Conservation (phyloP, 2,888 invertebrate species). For the Hypsopygia costalis region DNA sequence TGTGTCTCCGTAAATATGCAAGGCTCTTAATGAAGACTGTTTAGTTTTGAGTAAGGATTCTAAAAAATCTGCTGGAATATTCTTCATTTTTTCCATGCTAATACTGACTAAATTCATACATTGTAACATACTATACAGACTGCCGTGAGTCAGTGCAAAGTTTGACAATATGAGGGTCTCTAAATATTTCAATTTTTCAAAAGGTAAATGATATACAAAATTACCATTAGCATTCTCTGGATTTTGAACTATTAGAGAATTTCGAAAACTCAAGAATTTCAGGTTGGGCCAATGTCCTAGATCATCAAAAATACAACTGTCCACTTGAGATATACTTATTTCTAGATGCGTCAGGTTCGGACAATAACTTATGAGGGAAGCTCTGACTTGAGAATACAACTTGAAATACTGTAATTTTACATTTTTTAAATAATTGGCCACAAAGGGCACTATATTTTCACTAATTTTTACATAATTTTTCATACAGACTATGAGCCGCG, state of each 20-base stretch:
- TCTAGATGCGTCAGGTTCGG: conserved; percentile 76
- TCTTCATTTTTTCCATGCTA: conserved; percentile 79
- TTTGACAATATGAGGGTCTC: conserved; percentile 71
- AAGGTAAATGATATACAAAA: conserved; percentile 73
- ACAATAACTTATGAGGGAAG: conserved; percentile 71
- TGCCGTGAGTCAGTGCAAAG: conserved; percentile 70
- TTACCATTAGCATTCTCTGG: conserved; percentile 68
- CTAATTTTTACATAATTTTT: conserved; percentile 74
- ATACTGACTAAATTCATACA: conserved; percentile 71
- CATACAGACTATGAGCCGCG: conserved; percentile 75
- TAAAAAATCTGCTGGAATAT: conserved; percentile 72
- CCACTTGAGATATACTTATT: conserved; percentile 78
- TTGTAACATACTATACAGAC: conserved; percentile 71
- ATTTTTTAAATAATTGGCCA: conserved; percentile 74
- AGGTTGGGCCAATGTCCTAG: conserved; percentile 71
- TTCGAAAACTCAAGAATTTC: conserved; percentile 74
- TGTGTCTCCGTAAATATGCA: conserved; percentile 74
- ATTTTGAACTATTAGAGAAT: conserved; percentile 72
- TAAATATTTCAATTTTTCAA: conserved; percentile 65
- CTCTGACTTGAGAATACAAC: conserved; percentile 73
- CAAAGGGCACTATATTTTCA: conserved; percentile 76
- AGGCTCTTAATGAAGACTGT: conserved; percentile 58
- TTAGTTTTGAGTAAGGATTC: conserved; percentile 67
- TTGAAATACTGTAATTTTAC: conserved; percentile 79
- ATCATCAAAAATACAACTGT: conserved; percentile 77